Evolutionary conservation across 2,797 vertebrate genomes (phyloP).

Genomic region (Artibeus jamaicensis): DNA sequence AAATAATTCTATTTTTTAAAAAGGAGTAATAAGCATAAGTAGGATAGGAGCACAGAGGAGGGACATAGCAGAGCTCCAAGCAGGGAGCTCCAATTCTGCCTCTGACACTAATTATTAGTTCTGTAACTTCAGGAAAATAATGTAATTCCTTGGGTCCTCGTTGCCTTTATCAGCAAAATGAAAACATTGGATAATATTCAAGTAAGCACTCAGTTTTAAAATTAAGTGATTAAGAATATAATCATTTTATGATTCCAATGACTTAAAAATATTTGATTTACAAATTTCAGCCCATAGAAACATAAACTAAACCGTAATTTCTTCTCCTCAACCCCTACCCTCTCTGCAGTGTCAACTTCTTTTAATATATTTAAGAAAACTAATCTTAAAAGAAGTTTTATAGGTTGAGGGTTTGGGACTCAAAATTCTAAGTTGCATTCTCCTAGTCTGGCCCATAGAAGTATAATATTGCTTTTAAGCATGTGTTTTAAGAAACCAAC

Average conservation of each 20-base stretch:
- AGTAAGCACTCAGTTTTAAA: slow-evolving; percentile 47
- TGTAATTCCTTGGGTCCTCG: background rate
- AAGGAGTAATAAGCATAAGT: background rate
- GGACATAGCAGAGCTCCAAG: background rate
- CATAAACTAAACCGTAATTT: background rate
- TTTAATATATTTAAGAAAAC: background rate
- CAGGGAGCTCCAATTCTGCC: background rate
- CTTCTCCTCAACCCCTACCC: background rate
- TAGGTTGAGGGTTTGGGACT: background rate
- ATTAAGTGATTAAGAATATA: slow-evolving; percentile 48
- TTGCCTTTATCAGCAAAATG: slow-evolving; percentile 33
- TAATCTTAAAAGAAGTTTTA: background rate
- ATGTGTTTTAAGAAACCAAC: background rate
- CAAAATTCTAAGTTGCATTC: background rate
- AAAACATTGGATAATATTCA: slow-evolving; percentile 29
- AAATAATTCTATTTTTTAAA: background rate
- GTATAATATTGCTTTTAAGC: background rate
- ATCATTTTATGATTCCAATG: slow-evolving; percentile 42
- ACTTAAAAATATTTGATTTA: slow-evolving; percentile 36
- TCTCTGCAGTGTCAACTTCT: background rate
- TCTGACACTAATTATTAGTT: background rate
- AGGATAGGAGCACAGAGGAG: background rate
- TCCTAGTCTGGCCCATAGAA: background rate
- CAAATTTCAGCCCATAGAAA: slow-evolving; percentile 20
- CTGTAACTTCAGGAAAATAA: background rate